Conservation (phyloP, 2,888 invertebrate species). For the Zele albiditarsus region DNA sequence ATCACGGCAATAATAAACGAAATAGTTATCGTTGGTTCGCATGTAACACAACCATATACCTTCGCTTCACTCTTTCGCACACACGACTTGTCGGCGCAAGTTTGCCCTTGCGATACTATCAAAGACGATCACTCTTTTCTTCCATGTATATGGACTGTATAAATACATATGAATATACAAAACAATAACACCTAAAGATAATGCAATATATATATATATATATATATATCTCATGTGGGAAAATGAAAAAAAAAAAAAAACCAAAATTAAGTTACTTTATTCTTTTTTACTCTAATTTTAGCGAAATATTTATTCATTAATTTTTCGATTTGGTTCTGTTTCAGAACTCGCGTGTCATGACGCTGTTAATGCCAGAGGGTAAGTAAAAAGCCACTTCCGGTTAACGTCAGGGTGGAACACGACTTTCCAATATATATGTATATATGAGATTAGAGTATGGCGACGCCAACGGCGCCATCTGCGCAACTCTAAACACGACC, state of each 20-base stretch:
- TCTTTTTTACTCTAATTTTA: not conserved
- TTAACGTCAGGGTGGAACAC: slow-evolving; percentile 59
- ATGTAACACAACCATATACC: slow-evolving; percentile 34
- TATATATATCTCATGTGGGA: too few relatives aligned
- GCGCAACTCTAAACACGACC: slow-evolving; percentile 28
- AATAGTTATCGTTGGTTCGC: slow-evolving; percentile 50
- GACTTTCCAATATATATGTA: slow-evolving; percentile 66
- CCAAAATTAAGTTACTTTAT: not conserved
- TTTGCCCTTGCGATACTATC: slow-evolving; percentile 24
- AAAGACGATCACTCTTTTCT: slow-evolving; percentile 18
- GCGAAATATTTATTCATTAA: not conserved
- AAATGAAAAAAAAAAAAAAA: not conserved
- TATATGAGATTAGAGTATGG: slow-evolving; percentile 43
- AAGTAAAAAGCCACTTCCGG: slow-evolving; percentile 62
- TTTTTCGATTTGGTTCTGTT: slow-evolving; percentile 22
- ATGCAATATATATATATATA: not conserved
- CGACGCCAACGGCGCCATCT: slow-evolving; percentile 47
- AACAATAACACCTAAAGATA: not conserved
- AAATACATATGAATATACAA: not conserved
- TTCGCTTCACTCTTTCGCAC: not conserved
- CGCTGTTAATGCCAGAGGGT: slow-evolving; percentile 29
- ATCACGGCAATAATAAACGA: slow-evolving; percentile 49
- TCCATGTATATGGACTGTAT: not conserved
- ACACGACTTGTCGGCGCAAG: slow-evolving; percentile 18
- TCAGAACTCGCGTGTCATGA: slow-evolving; percentile 35